A percentile compares a stretch with the other conserved stretches of the same genome.
Conservation (phyloP, 2,797 vertebrate genomes). For the Halcyon smyrnensis region DNA sequence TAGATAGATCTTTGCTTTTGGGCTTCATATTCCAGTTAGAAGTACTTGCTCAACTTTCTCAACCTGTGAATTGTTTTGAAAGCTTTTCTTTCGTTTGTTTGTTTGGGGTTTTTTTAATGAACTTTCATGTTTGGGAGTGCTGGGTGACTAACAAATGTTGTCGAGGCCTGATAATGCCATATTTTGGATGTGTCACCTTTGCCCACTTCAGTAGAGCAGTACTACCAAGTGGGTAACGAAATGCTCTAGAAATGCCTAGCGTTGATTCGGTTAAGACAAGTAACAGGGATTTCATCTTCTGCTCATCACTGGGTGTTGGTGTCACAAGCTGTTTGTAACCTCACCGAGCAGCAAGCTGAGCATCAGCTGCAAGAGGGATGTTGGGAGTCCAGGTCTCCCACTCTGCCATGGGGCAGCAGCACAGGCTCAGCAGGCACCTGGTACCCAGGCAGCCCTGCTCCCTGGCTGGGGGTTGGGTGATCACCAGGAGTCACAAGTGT, state of each 20-base stretch:
- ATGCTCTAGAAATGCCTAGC: neutral
- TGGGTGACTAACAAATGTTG: neutral
- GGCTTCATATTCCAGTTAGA: neutral
- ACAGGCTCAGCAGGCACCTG: neutral
- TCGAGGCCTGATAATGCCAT: neutral
- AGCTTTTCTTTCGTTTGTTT: neutral
- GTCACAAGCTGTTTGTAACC: neutral
- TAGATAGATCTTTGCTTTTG: neutral
- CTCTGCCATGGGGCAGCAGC: accelerated
- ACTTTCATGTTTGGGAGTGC: neutral
- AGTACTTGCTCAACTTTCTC: neutral
- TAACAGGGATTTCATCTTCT: neutral
- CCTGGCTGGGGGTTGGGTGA: neutral
- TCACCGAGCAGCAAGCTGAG: neutral
- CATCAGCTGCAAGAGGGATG: neutral
- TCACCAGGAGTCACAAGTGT: neutral
- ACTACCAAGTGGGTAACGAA: neutral
- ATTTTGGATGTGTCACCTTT: neutral
- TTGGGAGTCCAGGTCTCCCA: accelerated
- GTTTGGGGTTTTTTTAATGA: neutral
- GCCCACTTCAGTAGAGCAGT: neutral
- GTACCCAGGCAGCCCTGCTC: neutral
- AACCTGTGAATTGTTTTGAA: neutral
- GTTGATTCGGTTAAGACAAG: neutral
- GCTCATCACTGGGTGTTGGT: accelerated